Percentiles rank a stretch among this genome's conserved stretches.
Evolutionary conservation across 2,888 invertebrate genomes (phyloP).

Genomic region (Latrodectus elegans): DNA sequence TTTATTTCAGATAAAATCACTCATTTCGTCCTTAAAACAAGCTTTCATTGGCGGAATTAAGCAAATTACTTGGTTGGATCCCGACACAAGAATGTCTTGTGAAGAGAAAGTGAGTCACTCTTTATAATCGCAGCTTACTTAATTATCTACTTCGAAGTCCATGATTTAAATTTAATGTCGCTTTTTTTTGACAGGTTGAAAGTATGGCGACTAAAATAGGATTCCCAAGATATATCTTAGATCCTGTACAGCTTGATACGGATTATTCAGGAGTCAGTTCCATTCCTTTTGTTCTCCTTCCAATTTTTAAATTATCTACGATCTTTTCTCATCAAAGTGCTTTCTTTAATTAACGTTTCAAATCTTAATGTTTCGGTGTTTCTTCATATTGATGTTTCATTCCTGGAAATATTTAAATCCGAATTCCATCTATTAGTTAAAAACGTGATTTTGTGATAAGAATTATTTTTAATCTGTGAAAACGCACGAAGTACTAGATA

Average conservation of each 20-base stretch:
- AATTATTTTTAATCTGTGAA: too few species aligned
- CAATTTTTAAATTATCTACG: too few species aligned
- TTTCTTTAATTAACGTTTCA: too few species aligned
- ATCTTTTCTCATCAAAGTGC: too few species aligned
- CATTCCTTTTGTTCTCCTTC: not conserved
- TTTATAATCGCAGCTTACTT: too few species aligned
- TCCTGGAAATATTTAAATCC: too few species aligned
- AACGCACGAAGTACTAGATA: too few species aligned
- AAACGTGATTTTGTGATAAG: too few species aligned
- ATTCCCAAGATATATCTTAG: constrained; percentile 81
- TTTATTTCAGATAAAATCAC: constrained; percentile 47
- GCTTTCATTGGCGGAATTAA: constrained; percentile 55
- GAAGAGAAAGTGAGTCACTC: constrained; percentile 62
- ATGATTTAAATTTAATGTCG: not conserved
- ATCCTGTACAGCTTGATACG: constrained; percentile 82
- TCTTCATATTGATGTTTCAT: too few species aligned
- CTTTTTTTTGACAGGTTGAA: constrained; percentile 57
- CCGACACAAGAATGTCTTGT: constrained; percentile 51
- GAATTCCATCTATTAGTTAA: too few species aligned
- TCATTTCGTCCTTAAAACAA: constrained; percentile 59
- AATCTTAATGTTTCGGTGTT: too few species aligned
- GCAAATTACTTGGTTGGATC: constrained; percentile 61
- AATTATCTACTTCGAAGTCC: not conserved
- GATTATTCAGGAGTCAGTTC: constrained; percentile 85
- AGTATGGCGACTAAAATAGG: constrained; percentile 70